Evolutionary conservation across 2,797 vertebrate genomes (phyloP), one percentile per base, ranked within the genome.

Genomic region (Spinibarbus caldwelli): DNA sequence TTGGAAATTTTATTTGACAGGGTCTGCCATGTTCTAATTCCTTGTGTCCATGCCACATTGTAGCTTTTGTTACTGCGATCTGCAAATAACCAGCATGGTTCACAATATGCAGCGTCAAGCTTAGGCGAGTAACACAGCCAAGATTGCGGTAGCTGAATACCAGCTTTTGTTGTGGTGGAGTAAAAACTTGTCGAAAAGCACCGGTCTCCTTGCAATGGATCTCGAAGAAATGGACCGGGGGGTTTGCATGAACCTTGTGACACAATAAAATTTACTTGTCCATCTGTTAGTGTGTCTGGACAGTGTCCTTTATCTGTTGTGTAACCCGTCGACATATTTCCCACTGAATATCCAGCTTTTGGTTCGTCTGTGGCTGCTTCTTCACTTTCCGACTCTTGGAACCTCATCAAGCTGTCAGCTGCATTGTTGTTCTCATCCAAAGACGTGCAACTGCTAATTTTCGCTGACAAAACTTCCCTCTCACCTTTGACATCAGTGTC

Each of bases 241-340:
- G 21, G 66, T 6, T 68, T 68, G 34, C 36, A 38, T 68, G 66
- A 68, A 23, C 8, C 66, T 67, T 67, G 66, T 14, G 66, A 67
- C 66, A 68, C 66, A 68, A 68, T 68, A 68, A 38, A 38, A 38
- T 68, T 68, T 38, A 68, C 34, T 38, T 68, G 34, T 34, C 66
- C 66, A 68, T 38, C 66, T 68, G 4, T 68, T 23, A 68, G 19
- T 23, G 36, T 41, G 34, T 68, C 36, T 38, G 66, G 34, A 68
- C 41, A n/a, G 5, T 70, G 11, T 70, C 10, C 36, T 38, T 38
- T 38, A 68, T 23, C 34, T 68, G 34, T 68, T 68, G 19, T 9
- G 10, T 2, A 68, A 38, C 36, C 34, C 9, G 1, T 19, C 21
- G 6, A 68, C 17, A 23, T 19, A 34, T 36, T 36, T 67, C 29